Base-by-base conservation (phyloP, 2,113 vertebrate genomes). In the Rattus norvegicus region DNA sequence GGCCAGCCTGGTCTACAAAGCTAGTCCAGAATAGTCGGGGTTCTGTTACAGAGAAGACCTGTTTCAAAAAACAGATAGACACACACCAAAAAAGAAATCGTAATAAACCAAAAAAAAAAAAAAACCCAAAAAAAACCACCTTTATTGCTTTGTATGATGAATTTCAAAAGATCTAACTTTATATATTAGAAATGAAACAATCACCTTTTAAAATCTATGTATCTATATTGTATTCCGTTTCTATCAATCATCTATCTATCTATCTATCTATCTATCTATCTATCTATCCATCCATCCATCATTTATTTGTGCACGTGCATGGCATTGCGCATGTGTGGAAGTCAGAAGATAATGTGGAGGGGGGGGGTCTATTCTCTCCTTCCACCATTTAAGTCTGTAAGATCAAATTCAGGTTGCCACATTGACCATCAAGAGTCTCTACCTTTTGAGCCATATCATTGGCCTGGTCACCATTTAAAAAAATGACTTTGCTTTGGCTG, bases 121-220 rank as follows among this genome's bases (percentile, higher is more conserved):
- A 12, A 65, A 65, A 65, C 24, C n/a, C n/a, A n/a, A n/a, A n/a
- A 28, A 65, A 28, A 65, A 65, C 43, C n/a, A 8, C 28, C 28
- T 65, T 80, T 70, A 14, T 75, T 19, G 65, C 54, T 52, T 80
- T 73, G 5, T 47, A 33, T 77, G 72, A 56, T 91, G 88, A 88
- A 73, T 92, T 83, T 84, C 43, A 93, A 88, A 95, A 6, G 63
- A 93, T 91, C 20, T 14, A 79, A 39, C 77, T 75, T 89, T 61
- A 83, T 56, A 59, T 39, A 52, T 12, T 91, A 90, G 26, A 95
- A 89, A 36, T 72, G 26, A 96, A 96, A 95, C 63, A 86, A 49
- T 73, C 19, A 20, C 14, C 14, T 85, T 85, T 65, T 30, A 19
- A 47, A 11, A 65, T 61, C 16, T 65, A 19, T 43, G 11, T 84